Base-by-base conservation (phyloP, 2,888 invertebrate genomes). In the Rhogogaster chlorosoma region DNA sequence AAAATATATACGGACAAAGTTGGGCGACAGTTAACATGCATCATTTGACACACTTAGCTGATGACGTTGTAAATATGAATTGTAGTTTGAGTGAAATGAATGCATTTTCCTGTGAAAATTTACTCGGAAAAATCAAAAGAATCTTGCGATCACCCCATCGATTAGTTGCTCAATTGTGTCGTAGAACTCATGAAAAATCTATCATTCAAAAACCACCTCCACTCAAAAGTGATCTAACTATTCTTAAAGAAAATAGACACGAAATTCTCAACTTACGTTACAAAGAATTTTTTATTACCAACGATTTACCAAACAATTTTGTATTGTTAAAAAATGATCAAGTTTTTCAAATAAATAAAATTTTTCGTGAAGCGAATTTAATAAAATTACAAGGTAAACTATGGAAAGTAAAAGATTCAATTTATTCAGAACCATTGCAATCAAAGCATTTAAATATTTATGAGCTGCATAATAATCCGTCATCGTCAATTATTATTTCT, bases 1-100 rank as follows among this genome's bases (percentile, higher is more conserved):
- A 86, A 10, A 64, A 82, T n/a, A 32, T 90, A 15, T 92, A 92
- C 87, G 89, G 89, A 15, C 61, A 83, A 18, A 87, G 88, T 22
- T 84, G 85, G 70, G 36, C 89, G 22, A 86, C 88, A 9, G 88
- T 89, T 61, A 93, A 93, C 88, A 87, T 92, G 6, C 93, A 93
- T 87, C 85, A 86, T 29, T 82, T 91, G n/a, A 77, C 90, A 42
- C 91, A 91, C 86, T 64, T 91, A 22, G 86, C 89, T 42, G 84
- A 87, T 71, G 91, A 91, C 87, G 88, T 42, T 4, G 75, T 12
- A 53, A 49, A 84, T 12, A 84, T 84, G 84, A 64, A 84, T 29
- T 84, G 84, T 61, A 36, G 73, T 84, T 84, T 49, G 15, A 9
- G 73, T 84, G 45, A 45, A 15, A 45, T 70, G 10, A 38, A 38